A percentile compares a stretch with the other conserved stretches of the same genome.
Evolutionary conservation across 2,113 vertebrate genomes (phyloP).

Genomic region (Sinosuthora webbiana): DNA sequence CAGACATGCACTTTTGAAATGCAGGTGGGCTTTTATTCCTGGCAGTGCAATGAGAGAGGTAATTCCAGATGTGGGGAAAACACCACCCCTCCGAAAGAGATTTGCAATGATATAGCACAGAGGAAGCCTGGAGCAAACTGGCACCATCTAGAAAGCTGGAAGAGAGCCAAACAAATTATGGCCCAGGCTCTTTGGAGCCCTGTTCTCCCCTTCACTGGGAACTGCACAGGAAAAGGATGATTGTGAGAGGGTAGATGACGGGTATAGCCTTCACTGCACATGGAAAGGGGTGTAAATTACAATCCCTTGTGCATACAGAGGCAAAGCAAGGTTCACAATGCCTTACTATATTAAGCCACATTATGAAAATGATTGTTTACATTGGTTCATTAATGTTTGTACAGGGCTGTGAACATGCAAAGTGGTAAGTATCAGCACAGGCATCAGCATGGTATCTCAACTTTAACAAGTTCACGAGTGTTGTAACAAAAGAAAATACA

Average conservation of each 20-base stretch:
- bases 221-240: background rate
- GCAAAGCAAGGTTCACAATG: background rate
- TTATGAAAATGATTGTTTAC: constrained; percentile 40
- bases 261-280: background rate
- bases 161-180: background rate
- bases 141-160: background rate
- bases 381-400: background rate
- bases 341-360: background rate
- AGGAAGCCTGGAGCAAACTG: background rate
- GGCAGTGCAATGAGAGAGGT: background rate
- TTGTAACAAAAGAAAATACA: background rate
- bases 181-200: background rate
- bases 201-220: background rate
- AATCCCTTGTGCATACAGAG: background rate
- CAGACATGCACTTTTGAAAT: background rate
- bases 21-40: background rate
- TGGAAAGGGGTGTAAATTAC: background rate
- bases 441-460: background rate
- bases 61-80: background rate
- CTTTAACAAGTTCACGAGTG: background rate
- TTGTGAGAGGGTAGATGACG: background rate
- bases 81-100: background rate
- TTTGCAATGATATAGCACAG: background rate
- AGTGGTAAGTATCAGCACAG: background rate
- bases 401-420: background rate